phyloP scores from a whole-genome alignment of 1,140 invertebrate genomes.

The Phymorhynchus buccinoides region DNA sequence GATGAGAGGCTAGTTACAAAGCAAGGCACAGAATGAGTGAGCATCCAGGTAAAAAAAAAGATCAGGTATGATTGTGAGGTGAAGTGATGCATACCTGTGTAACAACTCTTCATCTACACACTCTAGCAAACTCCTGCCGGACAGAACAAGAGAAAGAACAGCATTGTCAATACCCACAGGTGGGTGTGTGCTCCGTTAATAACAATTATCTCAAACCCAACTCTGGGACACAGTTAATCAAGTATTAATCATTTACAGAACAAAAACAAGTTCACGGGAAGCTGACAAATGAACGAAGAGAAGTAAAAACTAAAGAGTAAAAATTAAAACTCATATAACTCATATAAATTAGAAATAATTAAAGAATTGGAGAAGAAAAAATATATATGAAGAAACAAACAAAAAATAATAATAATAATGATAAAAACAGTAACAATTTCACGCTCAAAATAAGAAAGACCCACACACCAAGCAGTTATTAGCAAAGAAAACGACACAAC shows the following conservation, averaged over 20 bases:
- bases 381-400: neutral
- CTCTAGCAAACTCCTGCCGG: slow-evolving; percentile 71
- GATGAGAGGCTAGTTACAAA: neutral
- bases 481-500: neutral
- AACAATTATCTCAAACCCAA: neutral
- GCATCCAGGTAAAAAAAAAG: neutral
- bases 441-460: neutral
- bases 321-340: neutral
- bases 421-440: neutral
- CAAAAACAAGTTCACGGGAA: neutral
- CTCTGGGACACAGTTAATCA: too few species aligned
- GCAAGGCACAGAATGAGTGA: slow-evolving; percentile 1
- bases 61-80: neutral
- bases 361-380: neutral
- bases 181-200: neutral
- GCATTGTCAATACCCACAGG: slow-evolving; percentile 17
- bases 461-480: neutral
- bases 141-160: slow-evolving; percentile 35
- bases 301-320: neutral
- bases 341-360: neutral
- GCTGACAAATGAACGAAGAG: neutral
- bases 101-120: slow-evolving; percentile 73
- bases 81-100: slow-evolving; percentile 64
- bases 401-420: neutral
- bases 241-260: too few species aligned